Evolutionary conservation across 2,888 invertebrate genomes (phyloP).

Genomic region (Lingula anatina): DNA sequence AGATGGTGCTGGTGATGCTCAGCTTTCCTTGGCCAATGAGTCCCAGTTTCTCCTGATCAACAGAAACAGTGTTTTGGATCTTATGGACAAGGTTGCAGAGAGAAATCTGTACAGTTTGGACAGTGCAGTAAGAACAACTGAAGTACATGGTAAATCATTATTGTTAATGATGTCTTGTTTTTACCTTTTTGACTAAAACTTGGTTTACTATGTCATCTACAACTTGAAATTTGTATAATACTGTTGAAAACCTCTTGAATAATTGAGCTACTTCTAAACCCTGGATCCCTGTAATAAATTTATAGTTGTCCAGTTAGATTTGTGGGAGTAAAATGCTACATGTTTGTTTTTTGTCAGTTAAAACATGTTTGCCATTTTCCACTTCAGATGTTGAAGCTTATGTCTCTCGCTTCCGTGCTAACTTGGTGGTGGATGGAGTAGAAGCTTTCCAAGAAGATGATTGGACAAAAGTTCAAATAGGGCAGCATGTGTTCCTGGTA

Average conservation of each 20-base stretch:
- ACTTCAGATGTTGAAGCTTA: slow-evolving; percentile 57
- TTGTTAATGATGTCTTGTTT: no score
- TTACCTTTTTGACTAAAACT: no score
- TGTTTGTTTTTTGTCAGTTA: no score
- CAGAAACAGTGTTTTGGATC: slow-evolving; percentile 69
- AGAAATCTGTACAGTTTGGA: neutral
- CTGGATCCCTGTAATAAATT: no score
- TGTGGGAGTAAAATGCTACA: no score
- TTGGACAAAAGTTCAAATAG: slow-evolving; percentile 56
- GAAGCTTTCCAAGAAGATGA: slow-evolving; percentile 72
- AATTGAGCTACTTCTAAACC: no score
- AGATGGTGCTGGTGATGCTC: slow-evolving; percentile 1
- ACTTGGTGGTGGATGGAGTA: slow-evolving; percentile 73
- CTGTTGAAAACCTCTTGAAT: no score
- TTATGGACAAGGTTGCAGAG: slow-evolving; percentile 56
- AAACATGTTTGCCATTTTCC: slow-evolving; percentile 1
- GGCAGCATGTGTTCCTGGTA: slow-evolving; percentile 54
- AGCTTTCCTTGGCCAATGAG: slow-evolving; percentile 43
- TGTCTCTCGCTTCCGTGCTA: slow-evolving; percentile 80
- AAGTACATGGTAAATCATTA: no score
- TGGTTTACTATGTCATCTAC: no score
- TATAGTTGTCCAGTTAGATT: no score
- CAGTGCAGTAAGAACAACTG: no score
- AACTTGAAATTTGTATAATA: no score
- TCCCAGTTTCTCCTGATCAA: slow-evolving; percentile 66